Conservation (phyloP, 2,888 invertebrate species). For the Leptinotarsa haldemani region DNA sequence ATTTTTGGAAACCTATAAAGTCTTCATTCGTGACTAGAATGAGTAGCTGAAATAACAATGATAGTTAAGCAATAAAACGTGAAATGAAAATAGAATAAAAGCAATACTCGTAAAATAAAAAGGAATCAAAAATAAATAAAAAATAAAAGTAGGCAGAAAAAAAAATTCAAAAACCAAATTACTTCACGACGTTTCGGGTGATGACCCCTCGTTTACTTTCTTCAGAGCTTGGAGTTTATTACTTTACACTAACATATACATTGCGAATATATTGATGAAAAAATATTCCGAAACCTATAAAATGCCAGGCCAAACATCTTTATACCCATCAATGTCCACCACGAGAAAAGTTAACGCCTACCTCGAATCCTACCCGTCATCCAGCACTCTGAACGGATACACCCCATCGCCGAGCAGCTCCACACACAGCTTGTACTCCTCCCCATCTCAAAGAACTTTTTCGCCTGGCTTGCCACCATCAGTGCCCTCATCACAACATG, state of each 20-base stretch:
- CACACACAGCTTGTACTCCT: constrained; percentile 37
- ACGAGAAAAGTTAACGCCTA: constrained; percentile 41
- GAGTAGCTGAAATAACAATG: too few relatives aligned
- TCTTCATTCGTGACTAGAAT: too few relatives aligned
- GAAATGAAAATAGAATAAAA: too few relatives aligned
- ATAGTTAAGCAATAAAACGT: too few relatives aligned
- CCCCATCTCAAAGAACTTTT: constrained; percentile 24
- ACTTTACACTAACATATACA: neutral
- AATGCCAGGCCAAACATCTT: constrained; percentile 39
- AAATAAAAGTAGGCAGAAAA: too few relatives aligned
- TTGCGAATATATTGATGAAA: neutral
- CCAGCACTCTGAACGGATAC: constrained; percentile 42
- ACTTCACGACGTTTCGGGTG: too few relatives aligned
- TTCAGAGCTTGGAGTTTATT: neutral
- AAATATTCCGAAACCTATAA: neutral
- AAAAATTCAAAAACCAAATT: too few relatives aligned
- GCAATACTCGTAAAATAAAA: too few relatives aligned
- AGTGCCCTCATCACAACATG: constrained; percentile 33
- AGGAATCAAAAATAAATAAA: too few relatives aligned
- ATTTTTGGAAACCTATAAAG: too few relatives aligned
- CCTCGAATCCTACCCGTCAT: constrained; percentile 46
- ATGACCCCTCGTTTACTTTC: neutral
- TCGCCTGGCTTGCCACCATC: constrained; percentile 47
- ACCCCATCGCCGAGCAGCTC: constrained; percentile 43
- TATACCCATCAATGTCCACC: constrained; percentile 24